Evolutionary conservation across 2,888 invertebrate genomes (phyloP).

Genomic region (Drepana falcataria): DNA sequence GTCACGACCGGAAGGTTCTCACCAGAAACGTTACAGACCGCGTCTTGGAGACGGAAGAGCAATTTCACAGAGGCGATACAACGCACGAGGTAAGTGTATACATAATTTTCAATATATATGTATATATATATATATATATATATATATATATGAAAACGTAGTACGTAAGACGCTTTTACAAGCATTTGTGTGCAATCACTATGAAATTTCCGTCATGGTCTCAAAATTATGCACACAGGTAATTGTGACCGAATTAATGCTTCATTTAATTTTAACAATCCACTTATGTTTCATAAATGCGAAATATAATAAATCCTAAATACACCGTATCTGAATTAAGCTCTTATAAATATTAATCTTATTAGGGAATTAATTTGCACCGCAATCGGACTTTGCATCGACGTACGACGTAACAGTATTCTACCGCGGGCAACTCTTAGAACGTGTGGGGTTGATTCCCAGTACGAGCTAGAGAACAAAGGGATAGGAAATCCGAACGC

Average conservation of each 20-base stretch:
- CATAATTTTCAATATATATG: background rate
- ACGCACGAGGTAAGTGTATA: conserved; percentile 86
- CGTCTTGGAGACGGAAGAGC: conserved; percentile 89
- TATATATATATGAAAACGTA: too few species aligned
- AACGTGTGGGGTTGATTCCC: too few species aligned
- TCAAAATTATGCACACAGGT: background rate
- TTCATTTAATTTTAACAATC: background rate
- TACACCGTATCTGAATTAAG: too few species aligned
- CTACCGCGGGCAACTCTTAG: too few species aligned
- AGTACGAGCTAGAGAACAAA: too few species aligned
- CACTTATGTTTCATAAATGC: too few species aligned
- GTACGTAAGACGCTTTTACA: background rate
- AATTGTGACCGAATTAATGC: background rate
- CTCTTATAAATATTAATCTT: too few species aligned
- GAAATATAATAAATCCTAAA: too few species aligned
- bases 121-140: background rate
- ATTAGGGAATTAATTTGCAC: too few species aligned
- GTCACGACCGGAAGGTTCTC: conserved; percentile 86
- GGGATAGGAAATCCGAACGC: too few species aligned
- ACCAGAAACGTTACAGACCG: conserved; percentile 91
- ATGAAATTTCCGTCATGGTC: background rate
- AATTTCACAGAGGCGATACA: conserved; percentile 89
- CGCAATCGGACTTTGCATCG: too few species aligned
- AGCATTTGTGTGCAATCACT: background rate
- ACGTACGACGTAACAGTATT: too few species aligned